Evolutionary conservation across 2,888 invertebrate genomes (phyloP), one percentile per base, ranked within the genome.

Genomic region (Tholera decimalis): DNA sequence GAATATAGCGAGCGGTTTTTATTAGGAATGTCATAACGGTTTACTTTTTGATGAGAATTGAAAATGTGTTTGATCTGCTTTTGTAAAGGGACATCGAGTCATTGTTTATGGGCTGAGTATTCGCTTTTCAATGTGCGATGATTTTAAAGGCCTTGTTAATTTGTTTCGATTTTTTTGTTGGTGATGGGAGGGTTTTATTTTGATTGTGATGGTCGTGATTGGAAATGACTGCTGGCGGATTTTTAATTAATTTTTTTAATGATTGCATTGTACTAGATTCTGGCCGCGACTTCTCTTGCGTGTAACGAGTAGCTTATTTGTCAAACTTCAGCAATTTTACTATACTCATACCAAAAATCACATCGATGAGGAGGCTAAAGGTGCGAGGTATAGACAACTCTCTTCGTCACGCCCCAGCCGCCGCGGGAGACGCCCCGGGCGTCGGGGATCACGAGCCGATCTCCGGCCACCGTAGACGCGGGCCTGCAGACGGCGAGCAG

Each of bases 21-120:
- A 94, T 94, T 93, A 92, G 92, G 89, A 88, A 83, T 89, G 92
- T 93, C 94, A 93, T 93, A 94, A 91, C 92, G 91, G 78, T 91
- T 90, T 91, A 89, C 91, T 80, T 91, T 94, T 93, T 94, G 94
- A 94, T 94, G 94, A 92, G 93, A 94, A 94, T 93, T 93, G 93
- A 93, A 93, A 94, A 94, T 91, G 89, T 92, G 93, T 92, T 92
- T 92, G 92, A 91, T 92, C 89, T 91, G 91, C 84, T 57, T 73
- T 66, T 79, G 83, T 78, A 79, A 82, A 73, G 73, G 78, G 79
- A 72, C 83, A 84, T 80, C 77, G 85, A 84, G 84, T 89, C 87
- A 90, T 89, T 90, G 90, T 91, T 91, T 91, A 89, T 87, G 61
- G 83, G 77, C 59, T 49, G 65, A 54, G 55, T 77, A 57, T 69